Evolutionary conservation across 2,888 invertebrate species (phyloP).

Genomic region (Limnephilus lunatus): DNA sequence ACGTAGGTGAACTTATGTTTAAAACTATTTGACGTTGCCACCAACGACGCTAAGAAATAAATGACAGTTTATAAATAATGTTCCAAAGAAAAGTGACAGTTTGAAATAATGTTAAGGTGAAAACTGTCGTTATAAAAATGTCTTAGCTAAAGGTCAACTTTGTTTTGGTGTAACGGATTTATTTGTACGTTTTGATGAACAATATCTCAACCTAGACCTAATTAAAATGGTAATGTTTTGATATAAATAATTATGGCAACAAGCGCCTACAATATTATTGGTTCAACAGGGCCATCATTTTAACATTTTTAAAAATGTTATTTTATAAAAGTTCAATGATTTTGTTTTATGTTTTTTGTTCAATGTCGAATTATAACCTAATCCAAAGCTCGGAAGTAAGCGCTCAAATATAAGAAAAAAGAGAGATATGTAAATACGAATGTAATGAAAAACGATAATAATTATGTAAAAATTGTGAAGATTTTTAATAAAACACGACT

Average conservation of each 20-base stretch:
- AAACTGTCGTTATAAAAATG: neutral
- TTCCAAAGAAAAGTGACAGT: neutral
- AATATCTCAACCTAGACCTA: neutral
- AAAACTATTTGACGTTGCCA: neutral
- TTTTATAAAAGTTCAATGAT: no score
- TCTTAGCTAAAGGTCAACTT: neutral
- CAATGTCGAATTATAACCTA: no score
- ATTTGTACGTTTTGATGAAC: neutral
- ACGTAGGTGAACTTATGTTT: neutral
- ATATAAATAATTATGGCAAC: neutral
- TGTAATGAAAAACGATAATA: no score
- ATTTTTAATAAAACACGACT: no score
- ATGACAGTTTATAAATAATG: neutral
- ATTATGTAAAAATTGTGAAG: no score
- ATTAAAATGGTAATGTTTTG: neutral
- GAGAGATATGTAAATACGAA: no score
- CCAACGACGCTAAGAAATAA: neutral
- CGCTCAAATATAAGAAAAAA: no score
- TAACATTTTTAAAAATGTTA: no score
- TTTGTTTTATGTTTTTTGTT: no score
- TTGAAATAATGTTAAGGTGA: neutral
- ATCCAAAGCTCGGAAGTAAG: no score
- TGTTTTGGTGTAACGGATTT: neutral
- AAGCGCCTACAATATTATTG: neutral
- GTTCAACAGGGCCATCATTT: neutral